Base-by-base conservation (phyloP, 2,113 vertebrate genomes). In the Paradoxurus hermaphroditus region DNA sequence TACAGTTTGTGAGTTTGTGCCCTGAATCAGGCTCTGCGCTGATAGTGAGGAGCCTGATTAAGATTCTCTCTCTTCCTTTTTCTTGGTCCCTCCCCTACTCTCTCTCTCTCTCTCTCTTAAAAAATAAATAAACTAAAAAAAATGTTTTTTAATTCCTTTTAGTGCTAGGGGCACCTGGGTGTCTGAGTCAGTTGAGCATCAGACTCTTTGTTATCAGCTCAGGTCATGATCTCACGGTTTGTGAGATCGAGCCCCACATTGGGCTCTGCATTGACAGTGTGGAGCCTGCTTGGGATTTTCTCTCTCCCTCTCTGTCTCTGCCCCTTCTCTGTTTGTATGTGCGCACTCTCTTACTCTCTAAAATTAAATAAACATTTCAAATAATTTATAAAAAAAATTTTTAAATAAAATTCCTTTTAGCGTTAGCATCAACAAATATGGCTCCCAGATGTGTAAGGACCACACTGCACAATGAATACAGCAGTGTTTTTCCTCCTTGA, bases 251-350 rank as follows among this genome's bases (percentile, higher is more conserved):
- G 31, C 14, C n/a, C 68, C 9, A 9, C 9, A 11, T 5, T 21
- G 18, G 19, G 10, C n/a, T 70, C 68, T 10, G 14, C 10, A 21
- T 9, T 70, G 56, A 59, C 68, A 23, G n/a, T 11, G 2, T n/a
- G 8, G 18, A 36, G 67, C 8, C 15, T 70, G n/a, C 67, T 70
- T 70, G 53, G 53, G 53, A 53, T 53, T 53, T 6, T 53, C 53
- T 53, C 53, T 18, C 53, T 53, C 18, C 18, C 67, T 70, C 67
- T 21, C 68, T 70, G n/a, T 11, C 18, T 36, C 68, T 70, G n/a
- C n/a, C 21, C n/a, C 68, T 70, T 9, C n/a, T 9, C n/a, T 0
- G 0, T 59, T 59, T 70, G n/a, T 19, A 21, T 36, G 0, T 11
- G n/a, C 5, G 7, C 56, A 8, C 67, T 21, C 18, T 21, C n/a